phyloP scores from a whole-genome alignment of 2,113 vertebrate genomes.

The Heterochromis multidens region DNA sequence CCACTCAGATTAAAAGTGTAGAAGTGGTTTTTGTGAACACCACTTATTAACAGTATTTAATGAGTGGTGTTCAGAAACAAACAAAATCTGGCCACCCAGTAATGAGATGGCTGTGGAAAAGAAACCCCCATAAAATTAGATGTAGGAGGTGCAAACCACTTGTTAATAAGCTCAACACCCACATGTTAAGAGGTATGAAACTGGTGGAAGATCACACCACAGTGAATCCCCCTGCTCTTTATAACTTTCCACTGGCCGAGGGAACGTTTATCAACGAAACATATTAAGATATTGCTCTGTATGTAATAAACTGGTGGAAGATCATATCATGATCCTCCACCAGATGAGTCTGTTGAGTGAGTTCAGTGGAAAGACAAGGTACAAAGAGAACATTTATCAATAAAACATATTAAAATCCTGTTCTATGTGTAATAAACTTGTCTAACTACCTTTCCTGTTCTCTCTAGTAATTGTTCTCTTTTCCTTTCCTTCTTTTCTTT shows the following conservation, averaged over 20 bases:
- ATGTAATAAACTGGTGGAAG: neutral
- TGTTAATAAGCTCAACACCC: neutral
- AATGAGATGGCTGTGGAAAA: neutral
- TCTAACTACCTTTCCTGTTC: neutral
- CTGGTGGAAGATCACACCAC: neutral
- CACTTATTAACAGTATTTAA: no score
- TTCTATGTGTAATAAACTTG: neutral
- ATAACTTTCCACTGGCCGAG: rapidly evolving
- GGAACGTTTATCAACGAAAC: neutral
- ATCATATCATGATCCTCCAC: no score
- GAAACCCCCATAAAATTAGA: neutral
- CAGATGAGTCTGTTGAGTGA: no score
- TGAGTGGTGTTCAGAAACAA: no score
- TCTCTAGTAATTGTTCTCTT: neutral
- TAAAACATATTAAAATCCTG: no score
- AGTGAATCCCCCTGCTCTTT: neutral
- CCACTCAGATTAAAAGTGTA: neutral
- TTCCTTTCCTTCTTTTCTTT: neutral
- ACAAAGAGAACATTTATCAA: no score
- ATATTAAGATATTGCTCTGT: neutral
- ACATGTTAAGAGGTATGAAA: neutral
- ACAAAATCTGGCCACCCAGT: neutral
- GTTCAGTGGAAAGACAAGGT: no score
- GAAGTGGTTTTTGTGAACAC: neutral
- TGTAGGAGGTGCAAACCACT: neutral